A percentile compares a stretch with the other conserved stretches of the same genome.
These are phyloP conservation scores for Acanthosepion esculentum DNA, from an alignment of 2,888 invertebrate species.

Conservation along the genomic window DNA sequence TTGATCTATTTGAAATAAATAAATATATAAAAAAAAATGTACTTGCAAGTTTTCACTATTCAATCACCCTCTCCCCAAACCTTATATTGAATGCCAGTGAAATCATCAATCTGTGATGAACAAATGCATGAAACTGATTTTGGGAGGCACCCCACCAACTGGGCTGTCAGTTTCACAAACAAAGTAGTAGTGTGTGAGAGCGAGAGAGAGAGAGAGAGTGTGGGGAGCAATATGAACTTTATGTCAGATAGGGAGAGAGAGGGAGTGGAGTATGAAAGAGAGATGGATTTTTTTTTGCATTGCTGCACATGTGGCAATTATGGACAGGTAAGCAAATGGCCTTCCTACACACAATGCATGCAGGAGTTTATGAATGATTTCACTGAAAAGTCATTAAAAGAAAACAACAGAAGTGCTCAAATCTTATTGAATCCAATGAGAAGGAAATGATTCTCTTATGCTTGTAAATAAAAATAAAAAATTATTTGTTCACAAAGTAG, in stretches of 20 bases:
- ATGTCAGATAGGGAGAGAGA: neutral
- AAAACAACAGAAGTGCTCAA: neutral
- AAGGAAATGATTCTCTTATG: no score
- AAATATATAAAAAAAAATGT: no score
- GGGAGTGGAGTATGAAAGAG: neutral
- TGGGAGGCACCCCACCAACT: no score
- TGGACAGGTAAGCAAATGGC: neutral
- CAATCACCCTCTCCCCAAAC: neutral
- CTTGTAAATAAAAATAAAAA: no score
- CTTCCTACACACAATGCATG: neutral
- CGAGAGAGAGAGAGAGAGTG: no score
- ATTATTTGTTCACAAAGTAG: no score
- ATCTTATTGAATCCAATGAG: neutral
- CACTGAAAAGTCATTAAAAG: neutral
- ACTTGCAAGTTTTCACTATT: neutral
- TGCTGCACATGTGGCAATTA: neutral
- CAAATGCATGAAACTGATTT: no score
- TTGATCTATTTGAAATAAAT: no score
- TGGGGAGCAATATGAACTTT: neutral
- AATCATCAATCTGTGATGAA: neutral
- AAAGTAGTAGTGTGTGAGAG: no score
- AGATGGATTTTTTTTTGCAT: neutral
- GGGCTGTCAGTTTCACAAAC: no score
- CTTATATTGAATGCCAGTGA: neutral
- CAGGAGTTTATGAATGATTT: neutral